Conservation (phyloP, 2,797 vertebrate species). For the Enteromius paludinosus region DNA sequence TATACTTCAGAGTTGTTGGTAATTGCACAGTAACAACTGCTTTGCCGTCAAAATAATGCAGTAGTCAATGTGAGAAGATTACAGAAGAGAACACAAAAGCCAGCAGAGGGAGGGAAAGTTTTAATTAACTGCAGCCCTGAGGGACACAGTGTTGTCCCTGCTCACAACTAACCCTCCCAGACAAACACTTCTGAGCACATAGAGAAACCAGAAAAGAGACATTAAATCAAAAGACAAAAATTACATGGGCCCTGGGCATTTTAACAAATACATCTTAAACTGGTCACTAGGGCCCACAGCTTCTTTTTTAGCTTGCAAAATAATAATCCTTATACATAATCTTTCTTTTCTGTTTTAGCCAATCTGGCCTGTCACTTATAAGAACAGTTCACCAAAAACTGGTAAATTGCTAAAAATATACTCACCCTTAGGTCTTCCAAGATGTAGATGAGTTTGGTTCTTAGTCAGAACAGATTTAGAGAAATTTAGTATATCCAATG, state of each 20-base stretch:
- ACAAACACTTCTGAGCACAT: constrained; percentile 32
- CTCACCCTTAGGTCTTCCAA: not conserved
- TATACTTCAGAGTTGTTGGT: not conserved
- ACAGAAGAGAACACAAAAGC: constrained; percentile 4
- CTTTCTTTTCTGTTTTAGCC: too few relatives aligned
- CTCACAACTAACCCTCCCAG: constrained; percentile 13
- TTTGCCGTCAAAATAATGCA: constrained; percentile 14
- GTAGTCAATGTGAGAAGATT: not conserved
- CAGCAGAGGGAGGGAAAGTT: not conserved
- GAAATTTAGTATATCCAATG: not conserved
- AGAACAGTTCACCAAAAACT: not conserved
- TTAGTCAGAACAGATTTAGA: not conserved
- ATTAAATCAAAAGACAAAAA: not conserved
- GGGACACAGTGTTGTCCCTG: not conserved
- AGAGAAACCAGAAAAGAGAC: not conserved
- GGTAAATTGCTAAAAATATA: not conserved
- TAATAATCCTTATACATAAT: too few relatives aligned
- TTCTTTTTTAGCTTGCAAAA: not conserved
- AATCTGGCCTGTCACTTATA: not conserved
- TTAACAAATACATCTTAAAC: not conserved
- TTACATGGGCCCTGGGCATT: not conserved
- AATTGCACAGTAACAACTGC: not conserved
- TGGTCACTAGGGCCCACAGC: not conserved
- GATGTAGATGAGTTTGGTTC: not conserved
- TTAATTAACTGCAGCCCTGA: constrained; percentile 23